These are phyloP conservation scores for Papilio demoleus DNA, from an alignment of 2,888 invertebrate genomes.

Conservation along the genomic window DNA sequence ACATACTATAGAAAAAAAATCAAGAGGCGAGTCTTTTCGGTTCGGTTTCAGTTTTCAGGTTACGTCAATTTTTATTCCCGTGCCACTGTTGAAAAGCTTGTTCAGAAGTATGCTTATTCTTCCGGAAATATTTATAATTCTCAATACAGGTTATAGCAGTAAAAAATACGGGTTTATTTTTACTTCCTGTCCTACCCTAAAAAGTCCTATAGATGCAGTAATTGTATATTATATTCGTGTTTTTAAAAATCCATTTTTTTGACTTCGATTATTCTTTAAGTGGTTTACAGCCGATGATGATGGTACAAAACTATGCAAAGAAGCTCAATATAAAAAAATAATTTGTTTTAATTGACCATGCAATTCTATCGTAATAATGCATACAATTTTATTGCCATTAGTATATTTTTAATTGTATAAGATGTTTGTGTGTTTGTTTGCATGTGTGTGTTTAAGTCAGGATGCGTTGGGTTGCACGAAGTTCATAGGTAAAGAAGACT, in stretches of 20 bases:
- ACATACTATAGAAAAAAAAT: no score
- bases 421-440: conserved; percentile 48
- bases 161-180: no score
- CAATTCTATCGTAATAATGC: conserved; percentile 42
- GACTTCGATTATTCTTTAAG: conserved; percentile 26
- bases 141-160: no score
- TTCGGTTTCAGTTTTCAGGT: background rate
- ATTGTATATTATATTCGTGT: no score
- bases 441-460: conserved; percentile 55
- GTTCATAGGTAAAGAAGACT: conserved; percentile 80
- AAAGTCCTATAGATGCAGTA: no score
- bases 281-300: conserved; percentile 8
- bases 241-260: background rate
- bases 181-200: no score
- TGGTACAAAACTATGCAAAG: conserved; percentile 43
- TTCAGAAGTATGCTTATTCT: no score
- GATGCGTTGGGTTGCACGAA: conserved; percentile 74
- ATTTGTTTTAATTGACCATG: conserved; percentile 52
- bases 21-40: no score
- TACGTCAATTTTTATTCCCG: no score
- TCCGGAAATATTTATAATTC: no score
- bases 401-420: conserved; percentile 47
- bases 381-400: conserved; percentile 51
- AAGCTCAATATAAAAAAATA: conserved; percentile 48
- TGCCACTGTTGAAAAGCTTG: no score